Conservation (phyloP, 2,797 vertebrate genomes). For the Heteromormyrus szaboi region DNA sequence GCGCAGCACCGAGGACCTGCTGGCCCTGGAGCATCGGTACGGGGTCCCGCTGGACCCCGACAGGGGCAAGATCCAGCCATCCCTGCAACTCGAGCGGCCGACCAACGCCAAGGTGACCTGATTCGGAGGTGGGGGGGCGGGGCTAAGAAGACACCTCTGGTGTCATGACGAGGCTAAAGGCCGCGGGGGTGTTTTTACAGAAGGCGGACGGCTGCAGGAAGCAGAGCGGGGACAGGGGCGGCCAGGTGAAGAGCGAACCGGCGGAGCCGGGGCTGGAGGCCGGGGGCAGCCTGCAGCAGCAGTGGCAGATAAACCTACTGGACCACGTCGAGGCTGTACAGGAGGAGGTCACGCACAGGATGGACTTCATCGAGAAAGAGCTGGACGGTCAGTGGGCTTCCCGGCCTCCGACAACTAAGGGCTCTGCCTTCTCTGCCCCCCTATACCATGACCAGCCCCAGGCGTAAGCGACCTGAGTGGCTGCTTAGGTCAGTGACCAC, state of each 20-base stretch:
- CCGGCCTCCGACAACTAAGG: not conserved
- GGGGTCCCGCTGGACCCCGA: slow-evolving; percentile 52
- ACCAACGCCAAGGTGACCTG: not conserved
- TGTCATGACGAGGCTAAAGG: not conserved
- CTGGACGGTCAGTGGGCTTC: slow-evolving; percentile 70
- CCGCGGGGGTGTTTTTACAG: slow-evolving; percentile 18
- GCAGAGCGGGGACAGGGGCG: slow-evolving; percentile 50
- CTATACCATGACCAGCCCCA: not conserved
- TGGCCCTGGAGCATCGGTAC: slow-evolving; percentile 70
- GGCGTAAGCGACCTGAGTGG: not conserved
- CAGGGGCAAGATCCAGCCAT: slow-evolving; percentile 41
- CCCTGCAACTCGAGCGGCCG: slow-evolving; percentile 32
- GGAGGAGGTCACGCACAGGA: slow-evolving; percentile 83
- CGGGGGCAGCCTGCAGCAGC: slow-evolving; percentile 60
- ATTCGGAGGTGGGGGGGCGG: not conserved
- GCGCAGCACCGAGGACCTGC: slow-evolving; percentile 72
- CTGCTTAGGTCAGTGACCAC: not conserved
- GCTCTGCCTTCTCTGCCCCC: not conserved
- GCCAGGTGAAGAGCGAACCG: slow-evolving; percentile 58
- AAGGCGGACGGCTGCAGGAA: slow-evolving; percentile 40
- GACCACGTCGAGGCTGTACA: slow-evolving; percentile 86
- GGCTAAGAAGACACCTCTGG: not conserved
- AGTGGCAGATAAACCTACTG: slow-evolving; percentile 89
- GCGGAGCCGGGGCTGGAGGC: slow-evolving; percentile 31
- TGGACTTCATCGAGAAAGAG: slow-evolving; percentile 93